A percentile compares a stretch with the other conserved stretches of the same genome.
phyloP scores from a whole-genome alignment of 2,888 invertebrate species.

The Xestia rhomboidea region DNA sequence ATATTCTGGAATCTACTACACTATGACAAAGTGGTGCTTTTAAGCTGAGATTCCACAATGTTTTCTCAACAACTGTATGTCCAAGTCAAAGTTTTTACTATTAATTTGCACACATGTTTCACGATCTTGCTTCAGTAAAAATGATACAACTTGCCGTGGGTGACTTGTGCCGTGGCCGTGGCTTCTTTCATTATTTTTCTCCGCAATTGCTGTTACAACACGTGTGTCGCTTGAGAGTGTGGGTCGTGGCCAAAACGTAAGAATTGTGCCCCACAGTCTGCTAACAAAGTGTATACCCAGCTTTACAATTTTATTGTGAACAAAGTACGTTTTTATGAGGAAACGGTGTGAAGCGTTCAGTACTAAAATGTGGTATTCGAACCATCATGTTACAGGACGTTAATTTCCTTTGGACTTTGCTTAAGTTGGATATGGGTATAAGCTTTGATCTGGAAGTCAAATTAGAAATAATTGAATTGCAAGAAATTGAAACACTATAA shows the following conservation, averaged over 20 bases:
- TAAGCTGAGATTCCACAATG: not conserved
- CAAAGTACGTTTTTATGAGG: conserved; percentile 36
- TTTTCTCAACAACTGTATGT: not conserved
- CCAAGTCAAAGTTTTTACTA: not conserved
- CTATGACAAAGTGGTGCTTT: conserved; percentile 29
- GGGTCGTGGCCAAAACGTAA: not conserved
- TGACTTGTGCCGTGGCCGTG: not conserved
- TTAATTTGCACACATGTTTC: not conserved
- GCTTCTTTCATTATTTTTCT: not conserved
- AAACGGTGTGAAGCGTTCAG: not conserved
- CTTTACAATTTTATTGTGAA: conserved; percentile 43
- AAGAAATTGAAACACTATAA: not conserved
- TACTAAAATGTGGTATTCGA: conserved; percentile 29
- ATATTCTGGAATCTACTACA: not conserved
- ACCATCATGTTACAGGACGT: not conserved
- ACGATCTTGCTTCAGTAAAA: not conserved
- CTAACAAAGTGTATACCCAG: not conserved
- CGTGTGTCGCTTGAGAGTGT: not conserved
- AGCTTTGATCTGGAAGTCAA: not conserved
- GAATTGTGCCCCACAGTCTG: not conserved
- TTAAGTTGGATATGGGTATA: not conserved
- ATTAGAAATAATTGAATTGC: conserved; percentile 11
- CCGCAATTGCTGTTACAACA: not conserved
- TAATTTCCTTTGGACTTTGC: not conserved
- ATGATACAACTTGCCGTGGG: too few species aligned